These are phyloP conservation scores for Poecilia wingei DNA, from an alignment of 2,797 vertebrate genomes.

Conservation along the genomic window DNA sequence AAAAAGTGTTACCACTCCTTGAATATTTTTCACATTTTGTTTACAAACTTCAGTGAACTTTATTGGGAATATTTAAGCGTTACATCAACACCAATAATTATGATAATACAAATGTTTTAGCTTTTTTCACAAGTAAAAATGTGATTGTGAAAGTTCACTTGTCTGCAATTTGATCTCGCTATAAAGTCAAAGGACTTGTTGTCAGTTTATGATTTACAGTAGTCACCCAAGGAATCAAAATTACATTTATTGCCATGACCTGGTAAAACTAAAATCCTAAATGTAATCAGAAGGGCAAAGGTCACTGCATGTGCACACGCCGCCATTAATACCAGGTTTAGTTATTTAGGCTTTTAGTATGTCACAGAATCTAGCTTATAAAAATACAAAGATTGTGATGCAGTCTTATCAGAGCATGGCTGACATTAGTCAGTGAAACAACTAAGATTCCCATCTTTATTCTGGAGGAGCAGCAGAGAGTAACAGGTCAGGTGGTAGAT, in stretches of 20 bases:
- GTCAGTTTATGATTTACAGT: too few species aligned
- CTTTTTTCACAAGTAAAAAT: not conserved
- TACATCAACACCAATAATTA: not conserved
- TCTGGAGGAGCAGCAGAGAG: not conserved
- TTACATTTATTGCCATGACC: too few species aligned
- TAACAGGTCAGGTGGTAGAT: not conserved
- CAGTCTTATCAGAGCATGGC: not conserved
- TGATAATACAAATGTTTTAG: not conserved
- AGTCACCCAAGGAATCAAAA: too few species aligned
- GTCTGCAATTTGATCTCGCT: not conserved
- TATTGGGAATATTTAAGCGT: not conserved
- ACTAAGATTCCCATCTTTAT: not conserved
- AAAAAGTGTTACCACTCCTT: not conserved
- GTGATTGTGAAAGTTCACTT: not conserved
- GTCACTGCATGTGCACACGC: too few species aligned
- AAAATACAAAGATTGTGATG: not conserved
- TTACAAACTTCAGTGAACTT: not conserved
- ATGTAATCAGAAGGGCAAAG: too few species aligned
- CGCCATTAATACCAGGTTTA: not conserved
- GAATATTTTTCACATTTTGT: constrained; percentile 3
- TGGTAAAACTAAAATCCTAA: too few species aligned
- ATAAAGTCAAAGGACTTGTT: too few species aligned
- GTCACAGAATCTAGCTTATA: not conserved
- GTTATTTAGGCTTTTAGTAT: not conserved
- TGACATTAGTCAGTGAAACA: not conserved